These are phyloP conservation scores for Chascanopsetta lugubris DNA, from an alignment of 2,113 vertebrate genomes.

Conservation along the genomic window DNA sequence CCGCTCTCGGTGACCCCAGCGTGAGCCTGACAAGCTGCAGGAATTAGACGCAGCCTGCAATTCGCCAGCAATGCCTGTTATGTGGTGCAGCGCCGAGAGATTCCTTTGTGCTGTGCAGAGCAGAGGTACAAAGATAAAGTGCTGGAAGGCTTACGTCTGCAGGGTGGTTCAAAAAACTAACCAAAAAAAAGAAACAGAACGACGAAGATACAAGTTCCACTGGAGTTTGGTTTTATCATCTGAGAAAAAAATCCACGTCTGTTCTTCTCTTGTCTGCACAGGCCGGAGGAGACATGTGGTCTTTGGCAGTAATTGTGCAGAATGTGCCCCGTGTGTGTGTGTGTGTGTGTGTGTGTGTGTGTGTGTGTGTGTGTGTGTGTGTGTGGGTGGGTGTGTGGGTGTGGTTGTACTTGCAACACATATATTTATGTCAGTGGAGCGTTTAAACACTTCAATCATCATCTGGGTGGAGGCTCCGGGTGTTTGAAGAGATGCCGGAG, in stretches of 20 bases:
- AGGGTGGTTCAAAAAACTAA: background rate
- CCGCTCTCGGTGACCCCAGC: background rate
- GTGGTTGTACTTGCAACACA: background rate
- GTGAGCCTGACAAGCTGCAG: background rate
- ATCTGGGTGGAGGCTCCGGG: constrained; percentile 44
- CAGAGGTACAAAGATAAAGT: background rate
- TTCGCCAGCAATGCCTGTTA: constrained; percentile 56
- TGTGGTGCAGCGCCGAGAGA: constrained; percentile 63
- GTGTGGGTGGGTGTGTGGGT: too few species aligned
- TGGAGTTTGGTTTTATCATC: background rate
- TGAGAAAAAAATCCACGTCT: background rate
- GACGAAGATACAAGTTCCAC: background rate
- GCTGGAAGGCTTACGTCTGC: background rate
- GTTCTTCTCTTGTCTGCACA: background rate
- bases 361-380: background rate
- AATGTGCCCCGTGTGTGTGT: too few species aligned
- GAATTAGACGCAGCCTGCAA: constrained; percentile 21
- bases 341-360: too few species aligned
- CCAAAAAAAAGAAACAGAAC: too few species aligned
- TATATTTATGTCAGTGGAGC: background rate
- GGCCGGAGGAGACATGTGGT: too few species aligned
- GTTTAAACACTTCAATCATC: constrained; percentile 5
- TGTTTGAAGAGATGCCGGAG: background rate
- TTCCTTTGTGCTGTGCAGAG: constrained; percentile 57
- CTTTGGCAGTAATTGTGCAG: too few species aligned